Evolutionary conservation across 2,113 vertebrate species (phyloP), one percentile per base, ranked within the genome.

Genomic region (Scopus umbretta): DNA sequence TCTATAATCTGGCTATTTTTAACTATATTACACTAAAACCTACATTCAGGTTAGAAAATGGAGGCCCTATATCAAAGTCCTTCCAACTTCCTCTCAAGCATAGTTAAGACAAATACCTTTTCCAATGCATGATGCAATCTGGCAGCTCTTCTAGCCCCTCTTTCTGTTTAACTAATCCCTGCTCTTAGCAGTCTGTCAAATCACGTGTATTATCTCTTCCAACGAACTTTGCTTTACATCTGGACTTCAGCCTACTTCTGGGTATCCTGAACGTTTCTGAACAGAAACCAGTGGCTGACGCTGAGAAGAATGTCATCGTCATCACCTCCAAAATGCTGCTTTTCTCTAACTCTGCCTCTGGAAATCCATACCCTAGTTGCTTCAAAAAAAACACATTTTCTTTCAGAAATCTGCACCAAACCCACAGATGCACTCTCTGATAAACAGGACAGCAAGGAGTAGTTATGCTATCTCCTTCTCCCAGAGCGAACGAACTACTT

Each of bases 361-460:
- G 70, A 92, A 72, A 88, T 5, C 32, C 43, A 38, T 32, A 59
- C 4, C 11, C 13, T 58, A 7, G 22, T 11, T 85, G 20, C 36
- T 93, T 85, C 81, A 56, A 15, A 47, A 56, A 15, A 47, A 59
- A 2, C 13, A 13, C 32, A 4, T 49, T 82, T 86, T 40, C 56
- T 63, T 88, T 76, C 63, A 49, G 65, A 87, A 78, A 74, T n/a
- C 42, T n/a, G 56, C 26, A 16, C 6, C 12, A 88, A 66, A 63
- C 85, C 27, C 42, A 47, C 13, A 34, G 16, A 29, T 7, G 23
- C 0, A 0, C 8, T 25, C 23, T 36, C 34, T 26, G 6, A 79
- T 9, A 59, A 84, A 74, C 0, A 23, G 36, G 13, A 15, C 13
- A 55, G 32, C 29, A 21, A 3, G 0, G 20, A 75, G 29, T 4